Evolutionary conservation across 2,888 invertebrate species (phyloP).

Genomic region (Empis livida): DNA sequence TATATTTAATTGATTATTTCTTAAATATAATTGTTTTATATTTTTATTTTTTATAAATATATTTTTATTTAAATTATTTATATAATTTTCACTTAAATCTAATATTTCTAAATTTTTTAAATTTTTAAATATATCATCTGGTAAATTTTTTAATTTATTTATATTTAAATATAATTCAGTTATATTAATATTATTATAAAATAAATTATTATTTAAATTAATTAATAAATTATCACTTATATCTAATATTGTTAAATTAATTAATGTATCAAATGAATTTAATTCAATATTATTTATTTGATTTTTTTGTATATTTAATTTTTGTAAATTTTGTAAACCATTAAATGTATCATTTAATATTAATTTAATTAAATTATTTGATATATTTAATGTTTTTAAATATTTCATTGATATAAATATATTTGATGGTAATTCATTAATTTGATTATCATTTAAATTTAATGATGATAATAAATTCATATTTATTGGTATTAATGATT

Average conservation of each 20-base stretch:
- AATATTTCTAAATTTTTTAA: not conserved
- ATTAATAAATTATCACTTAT: not conserved
- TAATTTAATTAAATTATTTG: not conserved
- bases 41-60: not conserved
- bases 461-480: not conserved
- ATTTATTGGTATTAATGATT: not conserved
- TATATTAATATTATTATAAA: not conserved
- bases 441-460: not conserved
- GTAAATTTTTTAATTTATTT: not conserved
- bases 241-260: not conserved
- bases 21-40: not conserved
- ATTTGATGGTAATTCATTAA: not conserved
- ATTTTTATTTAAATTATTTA: not conserved
- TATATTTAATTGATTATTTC: not conserved
- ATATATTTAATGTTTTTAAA: not conserved
- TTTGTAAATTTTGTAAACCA: not conserved
- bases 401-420: not conserved
- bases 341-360: not conserved
- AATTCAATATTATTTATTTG: not conserved
- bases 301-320: not conserved
- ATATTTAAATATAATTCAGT: not conserved
- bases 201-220: not conserved
- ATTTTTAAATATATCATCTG: not conserved
- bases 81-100: not conserved
- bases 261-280: not conserved